Evolutionary conservation across 2,888 invertebrate species (phyloP).

Genomic region (Graphium colonna): DNA sequence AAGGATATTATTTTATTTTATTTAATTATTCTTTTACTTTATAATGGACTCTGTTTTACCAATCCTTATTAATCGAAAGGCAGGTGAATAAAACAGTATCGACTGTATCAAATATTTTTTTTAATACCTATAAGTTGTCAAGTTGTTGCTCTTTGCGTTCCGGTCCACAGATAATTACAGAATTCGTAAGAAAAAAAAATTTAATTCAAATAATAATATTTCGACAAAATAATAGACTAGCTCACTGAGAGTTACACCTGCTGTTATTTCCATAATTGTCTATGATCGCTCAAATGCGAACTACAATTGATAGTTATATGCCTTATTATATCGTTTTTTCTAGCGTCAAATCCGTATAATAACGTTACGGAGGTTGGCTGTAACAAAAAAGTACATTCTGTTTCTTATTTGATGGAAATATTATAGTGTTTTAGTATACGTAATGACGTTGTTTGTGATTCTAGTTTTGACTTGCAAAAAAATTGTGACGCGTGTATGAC

Average conservation of each 20-base stretch:
- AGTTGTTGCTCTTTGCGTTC: too few species aligned
- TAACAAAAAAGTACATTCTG: slow-evolving; percentile 7
- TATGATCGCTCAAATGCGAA: slow-evolving; percentile 5
- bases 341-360: slow-evolving; percentile 4
- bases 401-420: slow-evolving; percentile 3
- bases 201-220: neutral
- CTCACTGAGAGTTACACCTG: slow-evolving; percentile 16
- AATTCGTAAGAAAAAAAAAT: too few species aligned
- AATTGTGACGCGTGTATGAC: slow-evolving; percentile 18
- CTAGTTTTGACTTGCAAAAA: slow-evolving; percentile 23
- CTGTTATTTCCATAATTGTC: slow-evolving; percentile 5
- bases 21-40: too few species aligned
- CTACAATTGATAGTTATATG: slow-evolving; percentile 5
- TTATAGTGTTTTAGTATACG: neutral
- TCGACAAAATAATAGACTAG: slow-evolving; percentile 17
- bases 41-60: too few species aligned
- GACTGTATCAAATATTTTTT: too few species aligned
- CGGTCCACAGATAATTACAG: too few species aligned
- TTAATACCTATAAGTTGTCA: too few species aligned
- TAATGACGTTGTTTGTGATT: slow-evolving; percentile 2
- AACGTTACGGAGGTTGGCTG: neutral
- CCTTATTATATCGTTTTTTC: slow-evolving; percentile 12
- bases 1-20: too few species aligned
- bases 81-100: too few species aligned
- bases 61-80: too few species aligned